Percentiles rank a stretch among this genome's conserved stretches.
Evolutionary conservation across 2,888 invertebrate species (phyloP).

Genomic region (Rotaria magnacalcarata): DNA sequence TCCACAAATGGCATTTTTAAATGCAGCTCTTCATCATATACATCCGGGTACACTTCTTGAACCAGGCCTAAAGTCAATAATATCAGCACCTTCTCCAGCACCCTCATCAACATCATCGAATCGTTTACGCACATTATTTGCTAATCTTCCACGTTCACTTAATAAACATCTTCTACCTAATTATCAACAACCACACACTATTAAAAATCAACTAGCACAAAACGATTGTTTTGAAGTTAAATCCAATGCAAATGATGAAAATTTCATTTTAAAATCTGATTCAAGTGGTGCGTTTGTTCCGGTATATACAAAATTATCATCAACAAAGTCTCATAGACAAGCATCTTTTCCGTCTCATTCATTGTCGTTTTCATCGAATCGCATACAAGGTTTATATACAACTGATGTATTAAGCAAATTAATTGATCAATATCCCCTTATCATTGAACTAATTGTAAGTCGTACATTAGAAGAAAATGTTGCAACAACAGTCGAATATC

Average conservation of each 20-base stretch:
- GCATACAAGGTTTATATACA: not conserved
- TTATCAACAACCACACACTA: not conserved
- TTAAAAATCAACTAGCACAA: not conserved
- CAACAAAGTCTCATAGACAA: not conserved
- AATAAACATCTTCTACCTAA: not conserved
- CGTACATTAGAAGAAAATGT: not conserved
- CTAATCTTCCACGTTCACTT: not conserved
- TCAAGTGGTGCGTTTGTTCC: not conserved
- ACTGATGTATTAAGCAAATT: not conserved
- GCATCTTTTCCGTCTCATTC: not conserved
- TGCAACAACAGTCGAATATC: not conserved
- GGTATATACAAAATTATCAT: not conserved
- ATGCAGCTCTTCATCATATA: not conserved
- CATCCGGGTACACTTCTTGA: not conserved
- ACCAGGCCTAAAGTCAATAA: not conserved
- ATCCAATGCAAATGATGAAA: not conserved
- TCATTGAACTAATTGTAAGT: not conserved
- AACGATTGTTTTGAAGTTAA: not conserved
- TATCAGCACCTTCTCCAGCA: not conserved
- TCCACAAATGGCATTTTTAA: not conserved
- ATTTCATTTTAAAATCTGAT: not conserved
- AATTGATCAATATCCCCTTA: slow-evolving; percentile 16
- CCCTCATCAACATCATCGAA: not conserved
- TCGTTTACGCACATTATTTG: slow-evolving; percentile 10
- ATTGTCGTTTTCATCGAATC: not conserved